Percentiles rank a stretch among this genome's conserved stretches.
These are phyloP conservation scores for Falco punctatus DNA, from an alignment of 2,113 vertebrate species.

Conservation along the genomic window DNA sequence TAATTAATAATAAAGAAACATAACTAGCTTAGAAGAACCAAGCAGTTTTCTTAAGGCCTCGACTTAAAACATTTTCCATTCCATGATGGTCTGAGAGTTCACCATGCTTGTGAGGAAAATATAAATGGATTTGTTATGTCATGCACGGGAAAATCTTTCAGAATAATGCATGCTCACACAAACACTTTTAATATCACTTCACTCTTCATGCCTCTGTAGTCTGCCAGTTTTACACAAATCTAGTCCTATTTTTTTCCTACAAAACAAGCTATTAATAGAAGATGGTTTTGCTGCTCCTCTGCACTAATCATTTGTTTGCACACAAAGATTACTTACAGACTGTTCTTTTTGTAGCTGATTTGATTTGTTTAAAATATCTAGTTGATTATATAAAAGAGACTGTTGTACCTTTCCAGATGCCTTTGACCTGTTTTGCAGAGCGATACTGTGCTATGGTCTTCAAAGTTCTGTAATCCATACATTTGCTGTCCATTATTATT, in stretches of 20 bases:
- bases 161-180: neutral
- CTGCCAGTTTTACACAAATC: neutral
- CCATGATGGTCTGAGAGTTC: neutral
- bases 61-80: neutral
- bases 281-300: neutral
- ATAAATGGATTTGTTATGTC: neutral
- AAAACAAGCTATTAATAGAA: constrained; percentile 20
- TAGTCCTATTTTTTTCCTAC: neutral
- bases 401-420: neutral
- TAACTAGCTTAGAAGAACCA: neutral
- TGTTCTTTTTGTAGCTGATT: neutral
- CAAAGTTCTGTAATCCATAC: neutral
- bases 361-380: neutral
- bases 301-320: constrained; percentile 20
- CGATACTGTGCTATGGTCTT: neutral
- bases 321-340: neutral
- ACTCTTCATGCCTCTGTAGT: neutral
- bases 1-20: neutral
- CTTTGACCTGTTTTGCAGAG: neutral
- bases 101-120: neutral
- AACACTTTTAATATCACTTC: neutral
- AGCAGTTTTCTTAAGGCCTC: neutral
- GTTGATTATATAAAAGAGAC: neutral
- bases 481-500: neutral
- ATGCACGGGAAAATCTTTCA: neutral